These are phyloP conservation scores for Molanna angustata DNA, from an alignment of 2,888 invertebrate species.

Conservation along the genomic window DNA sequence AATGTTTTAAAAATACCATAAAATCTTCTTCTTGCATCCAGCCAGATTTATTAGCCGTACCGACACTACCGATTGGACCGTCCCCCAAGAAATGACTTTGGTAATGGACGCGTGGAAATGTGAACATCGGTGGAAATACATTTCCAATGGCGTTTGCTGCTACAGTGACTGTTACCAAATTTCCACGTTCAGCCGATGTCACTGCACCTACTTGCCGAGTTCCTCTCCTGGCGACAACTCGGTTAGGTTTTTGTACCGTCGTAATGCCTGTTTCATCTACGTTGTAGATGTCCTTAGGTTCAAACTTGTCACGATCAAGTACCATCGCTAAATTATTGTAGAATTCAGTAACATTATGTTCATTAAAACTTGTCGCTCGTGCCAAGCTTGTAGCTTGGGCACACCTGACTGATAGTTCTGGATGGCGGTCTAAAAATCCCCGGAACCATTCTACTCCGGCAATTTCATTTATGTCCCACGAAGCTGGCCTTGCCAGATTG, in stretches of 20 bases:
- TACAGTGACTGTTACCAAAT: slow-evolving; percentile 36
- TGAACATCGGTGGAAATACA: slow-evolving; percentile 38
- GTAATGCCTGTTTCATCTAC: slow-evolving; percentile 39
- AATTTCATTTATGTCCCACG: not conserved
- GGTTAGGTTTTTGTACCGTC: slow-evolving; percentile 39
- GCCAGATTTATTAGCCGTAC: slow-evolving; percentile 34
- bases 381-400: slow-evolving; percentile 3
- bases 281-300: slow-evolving; percentile 38
- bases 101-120: slow-evolving; percentile 37
- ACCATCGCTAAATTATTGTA: slow-evolving; percentile 22
- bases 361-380: slow-evolving; percentile 8
- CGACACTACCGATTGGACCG: slow-evolving; percentile 34
- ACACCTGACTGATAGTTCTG: not conserved
- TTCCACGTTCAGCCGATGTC: slow-evolving; percentile 39
- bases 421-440: not conserved
- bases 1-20: slow-evolving; percentile 9
- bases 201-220: slow-evolving; percentile 38
- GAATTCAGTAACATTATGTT: not conserved
- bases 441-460: slow-evolving; percentile 3
- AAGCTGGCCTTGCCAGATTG: not conserved
- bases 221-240: slow-evolving; percentile 38
- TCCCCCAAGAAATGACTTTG: slow-evolving; percentile 34
- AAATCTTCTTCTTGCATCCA: slow-evolving; percentile 35
- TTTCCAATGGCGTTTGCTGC: slow-evolving; percentile 37
- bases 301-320: slow-evolving; percentile 34